A percentile compares a stretch with the other conserved stretches of the same genome.
Conservation (phyloP, 2,797 vertebrate species). For the Hozukius guyotensis region DNA sequence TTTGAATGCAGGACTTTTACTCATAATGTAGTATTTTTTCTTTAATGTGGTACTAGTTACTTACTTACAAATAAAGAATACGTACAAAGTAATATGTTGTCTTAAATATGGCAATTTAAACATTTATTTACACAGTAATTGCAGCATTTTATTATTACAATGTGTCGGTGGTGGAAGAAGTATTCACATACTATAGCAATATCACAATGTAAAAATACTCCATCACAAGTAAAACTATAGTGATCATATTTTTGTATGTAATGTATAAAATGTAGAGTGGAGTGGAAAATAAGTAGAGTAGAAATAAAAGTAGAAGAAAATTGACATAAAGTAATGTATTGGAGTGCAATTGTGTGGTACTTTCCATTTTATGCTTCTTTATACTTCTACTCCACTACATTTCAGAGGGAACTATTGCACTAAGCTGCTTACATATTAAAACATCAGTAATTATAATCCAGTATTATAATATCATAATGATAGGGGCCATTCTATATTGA, state of each 20-base stretch:
- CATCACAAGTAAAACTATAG: not conserved
- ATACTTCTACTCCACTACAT: not conserved
- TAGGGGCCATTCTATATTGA: too few relatives aligned
- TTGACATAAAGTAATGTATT: not conserved
- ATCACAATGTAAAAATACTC: not conserved
- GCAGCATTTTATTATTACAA: not conserved
- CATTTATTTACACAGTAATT: not conserved
- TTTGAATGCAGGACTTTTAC: too few relatives aligned
- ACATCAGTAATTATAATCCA: too few relatives aligned
- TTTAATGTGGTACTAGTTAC: too few relatives aligned
- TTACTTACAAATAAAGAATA: too few relatives aligned
- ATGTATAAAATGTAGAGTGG: not conserved
- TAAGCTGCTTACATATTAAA: not conserved
- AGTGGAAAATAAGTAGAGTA: not conserved
- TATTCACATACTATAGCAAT: too few relatives aligned
- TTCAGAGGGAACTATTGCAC: not conserved
- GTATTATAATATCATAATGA: too few relatives aligned
- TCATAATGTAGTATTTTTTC: too few relatives aligned
- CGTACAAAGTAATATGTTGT: not conserved
- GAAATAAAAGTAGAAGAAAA: not conserved
- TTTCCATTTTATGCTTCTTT: not conserved
- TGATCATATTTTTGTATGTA: not conserved
- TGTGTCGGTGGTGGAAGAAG: too few relatives aligned
- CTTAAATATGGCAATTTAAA: not conserved
- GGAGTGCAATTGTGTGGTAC: not conserved